Percentiles rank a stretch among this genome's conserved stretches.
Evolutionary conservation across 2,888 invertebrate genomes (phyloP).

Genomic region (Oligia strigilis): DNA sequence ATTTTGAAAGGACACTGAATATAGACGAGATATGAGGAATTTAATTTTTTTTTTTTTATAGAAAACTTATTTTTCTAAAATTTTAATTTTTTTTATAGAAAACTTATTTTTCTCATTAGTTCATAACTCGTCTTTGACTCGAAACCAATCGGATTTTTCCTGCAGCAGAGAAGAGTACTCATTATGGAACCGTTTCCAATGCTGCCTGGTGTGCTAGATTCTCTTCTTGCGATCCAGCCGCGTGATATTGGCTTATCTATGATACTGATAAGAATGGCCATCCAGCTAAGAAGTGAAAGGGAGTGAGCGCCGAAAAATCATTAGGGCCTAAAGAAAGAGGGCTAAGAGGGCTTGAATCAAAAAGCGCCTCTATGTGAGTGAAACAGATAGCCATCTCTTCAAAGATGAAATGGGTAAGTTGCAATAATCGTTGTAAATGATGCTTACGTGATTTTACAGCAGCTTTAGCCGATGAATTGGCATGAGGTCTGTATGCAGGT

Average conservation of each 20-base stretch:
- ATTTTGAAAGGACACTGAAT: too few species aligned
- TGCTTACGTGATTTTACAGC: background rate
- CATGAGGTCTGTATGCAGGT: background rate
- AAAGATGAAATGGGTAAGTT: background rate
- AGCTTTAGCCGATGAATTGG: conserved; percentile 1
- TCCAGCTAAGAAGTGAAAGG: too few species aligned
- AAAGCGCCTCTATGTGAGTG: background rate
- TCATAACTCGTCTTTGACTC: too few species aligned
- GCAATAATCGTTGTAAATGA: background rate
- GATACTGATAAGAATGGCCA: too few species aligned
- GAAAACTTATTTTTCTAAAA: too few species aligned
- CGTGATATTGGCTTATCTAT: too few species aligned
- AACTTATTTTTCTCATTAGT: too few species aligned
- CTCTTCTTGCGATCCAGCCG: background rate
- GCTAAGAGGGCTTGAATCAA: background rate
- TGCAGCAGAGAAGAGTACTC: background rate
- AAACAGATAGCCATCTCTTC: background rate
- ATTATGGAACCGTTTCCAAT: background rate
- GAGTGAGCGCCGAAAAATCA: too few species aligned
- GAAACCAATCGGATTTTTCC: background rate
- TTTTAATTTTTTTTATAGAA: too few species aligned
- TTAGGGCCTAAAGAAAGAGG: background rate
- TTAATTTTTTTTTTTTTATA: too few species aligned
- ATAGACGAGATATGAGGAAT: too few species aligned
- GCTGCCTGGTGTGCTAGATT: background rate